phyloP scores from a whole-genome alignment of 2,113 vertebrate species.

The Laticauda laticaudata region DNA sequence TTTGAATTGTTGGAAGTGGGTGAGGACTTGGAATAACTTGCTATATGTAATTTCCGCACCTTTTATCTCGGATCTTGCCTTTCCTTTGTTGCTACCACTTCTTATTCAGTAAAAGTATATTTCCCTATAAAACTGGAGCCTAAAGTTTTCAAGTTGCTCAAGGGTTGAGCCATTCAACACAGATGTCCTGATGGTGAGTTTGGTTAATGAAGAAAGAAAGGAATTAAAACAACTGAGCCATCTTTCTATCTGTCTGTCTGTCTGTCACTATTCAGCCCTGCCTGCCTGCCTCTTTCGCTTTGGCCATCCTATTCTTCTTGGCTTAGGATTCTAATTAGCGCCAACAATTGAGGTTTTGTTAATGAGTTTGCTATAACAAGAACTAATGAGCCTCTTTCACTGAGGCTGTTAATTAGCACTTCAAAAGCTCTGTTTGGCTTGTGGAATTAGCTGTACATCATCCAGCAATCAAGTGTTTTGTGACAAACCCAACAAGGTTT shows the following conservation, averaged over 20 bases:
- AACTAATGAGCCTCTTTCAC: slow-evolving; percentile 12
- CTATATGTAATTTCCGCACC: too few species aligned
- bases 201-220: slow-evolving; percentile 8
- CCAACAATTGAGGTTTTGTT: slow-evolving; percentile 18
- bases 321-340: slow-evolving; percentile 23
- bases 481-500: background rate
- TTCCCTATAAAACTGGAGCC: too few species aligned
- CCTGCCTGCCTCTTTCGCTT: background rate
- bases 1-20: too few species aligned
- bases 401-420: slow-evolving; percentile 25
- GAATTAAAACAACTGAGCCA: background rate
- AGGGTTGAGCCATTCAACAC: too few species aligned
- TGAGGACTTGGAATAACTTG: too few species aligned
- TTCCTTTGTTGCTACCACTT: too few species aligned
- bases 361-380: slow-evolving; percentile 12
- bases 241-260: background rate
- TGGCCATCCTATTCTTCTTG: background rate
- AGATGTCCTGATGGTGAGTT: background rate
- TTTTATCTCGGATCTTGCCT: too few species aligned
- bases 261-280: too few species aligned
- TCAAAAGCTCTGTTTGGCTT: slow-evolving; percentile 4
- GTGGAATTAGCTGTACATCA: slow-evolving; percentile 10
- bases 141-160: too few species aligned
- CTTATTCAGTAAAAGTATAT: too few species aligned
- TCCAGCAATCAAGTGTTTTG: background rate